Evolutionary conservation across 1,140 invertebrate species (phyloP).

Genomic region (Helicoverpa armigera): DNA sequence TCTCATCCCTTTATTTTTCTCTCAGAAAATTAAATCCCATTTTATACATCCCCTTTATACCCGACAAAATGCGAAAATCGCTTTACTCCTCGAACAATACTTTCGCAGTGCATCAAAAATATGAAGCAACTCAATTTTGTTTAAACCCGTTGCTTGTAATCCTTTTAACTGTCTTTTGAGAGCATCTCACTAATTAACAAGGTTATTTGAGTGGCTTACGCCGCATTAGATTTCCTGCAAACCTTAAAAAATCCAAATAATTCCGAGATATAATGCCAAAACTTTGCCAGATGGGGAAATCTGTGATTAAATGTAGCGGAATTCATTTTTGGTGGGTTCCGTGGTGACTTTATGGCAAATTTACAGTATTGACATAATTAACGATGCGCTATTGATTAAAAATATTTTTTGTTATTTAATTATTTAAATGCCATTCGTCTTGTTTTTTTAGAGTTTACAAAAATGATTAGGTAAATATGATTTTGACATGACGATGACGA

Average conservation of each 20-base stretch:
- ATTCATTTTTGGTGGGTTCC: neutral
- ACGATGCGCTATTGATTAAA: neutral
- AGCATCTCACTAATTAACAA: slow-evolving; percentile 53
- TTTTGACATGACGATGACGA: too few relatives aligned
- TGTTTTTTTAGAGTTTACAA: too few relatives aligned
- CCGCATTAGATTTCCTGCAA: slow-evolving; percentile 44
- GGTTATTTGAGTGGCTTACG: slow-evolving; percentile 50
- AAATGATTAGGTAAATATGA: too few relatives aligned
- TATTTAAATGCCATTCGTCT: too few relatives aligned
- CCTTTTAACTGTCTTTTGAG: slow-evolving; percentile 48
- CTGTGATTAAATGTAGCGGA: neutral
- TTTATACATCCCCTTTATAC: neutral
- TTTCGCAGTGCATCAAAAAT: slow-evolving; percentile 20
- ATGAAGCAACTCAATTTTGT: slow-evolving; percentile 25
- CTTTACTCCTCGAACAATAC: neutral
- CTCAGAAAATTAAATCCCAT: slow-evolving; percentile 17
- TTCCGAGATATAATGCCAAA: slow-evolving; percentile 41
- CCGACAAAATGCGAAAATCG: neutral
- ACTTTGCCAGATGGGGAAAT: slow-evolving; percentile 6
- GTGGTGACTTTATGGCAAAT: neutral
- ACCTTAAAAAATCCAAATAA: slow-evolving; percentile 48
- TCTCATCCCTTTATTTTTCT: neutral
- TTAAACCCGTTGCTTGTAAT: slow-evolving; percentile 17
- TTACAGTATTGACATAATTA: neutral
- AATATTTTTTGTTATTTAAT: too few relatives aligned